phyloP scores from a whole-genome alignment of 2,888 invertebrate species.

The Drosophila anomelani region DNA sequence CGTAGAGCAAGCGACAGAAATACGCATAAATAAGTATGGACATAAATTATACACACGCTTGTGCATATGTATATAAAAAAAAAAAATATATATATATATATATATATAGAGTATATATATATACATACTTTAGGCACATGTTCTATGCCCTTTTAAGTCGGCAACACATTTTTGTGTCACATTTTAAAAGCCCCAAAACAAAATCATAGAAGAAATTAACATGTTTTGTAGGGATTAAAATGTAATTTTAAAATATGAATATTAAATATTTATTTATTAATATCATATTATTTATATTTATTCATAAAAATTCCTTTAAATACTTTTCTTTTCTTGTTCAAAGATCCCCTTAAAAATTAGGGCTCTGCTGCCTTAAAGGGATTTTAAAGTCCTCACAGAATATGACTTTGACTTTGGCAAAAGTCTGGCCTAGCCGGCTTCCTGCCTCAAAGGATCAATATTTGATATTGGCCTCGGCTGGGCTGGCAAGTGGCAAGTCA shows the following conservation, averaged over 20 bases:
- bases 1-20: constrained; percentile 14
- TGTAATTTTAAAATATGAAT: background rate
- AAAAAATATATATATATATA: background rate
- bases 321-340: too few species aligned
- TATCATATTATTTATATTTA: too few species aligned
- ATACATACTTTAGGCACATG: background rate
- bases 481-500: background rate
- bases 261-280: too few species aligned
- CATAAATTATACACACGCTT: constrained; percentile 34
- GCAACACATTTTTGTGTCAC: constrained; percentile 22
- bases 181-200: background rate
- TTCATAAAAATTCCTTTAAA: too few species aligned
- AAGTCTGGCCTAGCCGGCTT: background rate
- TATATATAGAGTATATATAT: too few species aligned
- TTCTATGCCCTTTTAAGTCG: constrained; percentile 12
- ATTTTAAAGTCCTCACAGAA: background rate
- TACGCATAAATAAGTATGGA: constrained; percentile 42
- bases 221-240: constrained; percentile 3
- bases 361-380: too few species aligned
- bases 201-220: constrained; percentile 9
- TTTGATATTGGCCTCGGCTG: constrained; percentile 13
- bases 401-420: background rate
- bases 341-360: too few species aligned
- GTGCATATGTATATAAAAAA: background rate
- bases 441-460: constrained; percentile 18